Evolutionary conservation across 2,113 vertebrate species (phyloP).

Genomic region (Anser cygnoides): DNA sequence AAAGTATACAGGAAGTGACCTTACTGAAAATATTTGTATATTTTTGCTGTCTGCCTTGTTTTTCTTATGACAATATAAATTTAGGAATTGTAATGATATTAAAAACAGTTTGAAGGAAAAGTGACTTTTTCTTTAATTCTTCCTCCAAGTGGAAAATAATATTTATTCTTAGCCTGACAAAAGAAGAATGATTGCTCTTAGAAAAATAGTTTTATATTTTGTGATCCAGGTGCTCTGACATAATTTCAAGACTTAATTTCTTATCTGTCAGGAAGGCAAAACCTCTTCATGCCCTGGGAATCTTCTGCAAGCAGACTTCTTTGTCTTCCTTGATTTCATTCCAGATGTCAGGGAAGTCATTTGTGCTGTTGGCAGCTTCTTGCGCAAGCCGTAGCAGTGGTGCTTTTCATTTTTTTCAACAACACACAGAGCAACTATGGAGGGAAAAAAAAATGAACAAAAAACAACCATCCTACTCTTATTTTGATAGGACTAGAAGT

Average conservation of each 20-base stretch:
- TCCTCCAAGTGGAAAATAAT: background rate
- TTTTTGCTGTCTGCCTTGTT: background rate
- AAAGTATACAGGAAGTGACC: background rate
- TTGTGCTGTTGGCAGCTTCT: constrained; percentile 32
- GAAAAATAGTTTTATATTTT: background rate
- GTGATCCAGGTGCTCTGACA: background rate
- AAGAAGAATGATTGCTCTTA: background rate
- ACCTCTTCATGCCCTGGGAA: background rate
- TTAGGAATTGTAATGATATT: background rate
- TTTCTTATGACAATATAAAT: background rate
- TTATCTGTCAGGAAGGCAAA: background rate
- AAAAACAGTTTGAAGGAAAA: background rate
- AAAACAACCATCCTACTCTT: background rate
- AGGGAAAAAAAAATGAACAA: background rate
- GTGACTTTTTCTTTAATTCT: background rate
- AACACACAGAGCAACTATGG: background rate
- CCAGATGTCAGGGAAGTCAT: constrained; percentile 47
- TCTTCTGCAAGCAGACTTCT: constrained; percentile 9
- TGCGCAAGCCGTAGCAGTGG: background rate
- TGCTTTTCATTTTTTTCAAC: background rate
- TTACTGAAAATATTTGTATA: background rate
- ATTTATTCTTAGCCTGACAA: background rate
- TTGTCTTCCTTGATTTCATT: constrained; percentile 40
- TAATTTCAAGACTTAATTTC: background rate
- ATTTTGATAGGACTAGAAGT: constrained; percentile 1